These are phyloP conservation scores for Cephus pygmeus DNA, from an alignment of 2,888 invertebrate genomes.

Conservation along the genomic window DNA sequence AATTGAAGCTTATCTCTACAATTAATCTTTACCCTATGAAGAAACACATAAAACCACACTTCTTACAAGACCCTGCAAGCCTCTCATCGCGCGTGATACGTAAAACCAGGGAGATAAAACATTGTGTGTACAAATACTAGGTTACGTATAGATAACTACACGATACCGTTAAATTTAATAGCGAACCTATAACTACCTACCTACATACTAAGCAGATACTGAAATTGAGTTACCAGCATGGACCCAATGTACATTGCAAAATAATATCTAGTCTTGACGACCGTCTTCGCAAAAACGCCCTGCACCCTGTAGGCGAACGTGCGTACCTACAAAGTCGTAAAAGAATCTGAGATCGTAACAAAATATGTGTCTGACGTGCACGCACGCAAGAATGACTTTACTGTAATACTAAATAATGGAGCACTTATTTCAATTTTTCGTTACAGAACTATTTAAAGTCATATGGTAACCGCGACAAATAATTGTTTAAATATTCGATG, in stretches of 20 bases:
- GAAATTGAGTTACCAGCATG: neutral
- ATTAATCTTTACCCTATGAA: neutral
- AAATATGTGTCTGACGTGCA: neutral
- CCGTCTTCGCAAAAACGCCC: neutral
- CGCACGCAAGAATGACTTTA: neutral
- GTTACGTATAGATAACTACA: neutral
- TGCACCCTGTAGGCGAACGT: neutral
- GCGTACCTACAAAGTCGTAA: neutral
- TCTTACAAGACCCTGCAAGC: neutral
- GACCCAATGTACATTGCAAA: neutral
- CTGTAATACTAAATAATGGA: neutral
- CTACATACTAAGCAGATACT: neutral
- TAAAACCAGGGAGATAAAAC: neutral
- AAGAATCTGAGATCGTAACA: neutral
- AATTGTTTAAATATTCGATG: neutral
- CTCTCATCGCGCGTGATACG: neutral
- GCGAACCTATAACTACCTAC: neutral
- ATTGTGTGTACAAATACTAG: neutral
- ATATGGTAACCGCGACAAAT: neutral
- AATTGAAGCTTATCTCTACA: neutral
- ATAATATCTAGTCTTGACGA: neutral
- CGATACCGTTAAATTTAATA: neutral
- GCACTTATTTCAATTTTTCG: neutral
- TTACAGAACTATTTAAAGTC: neutral
- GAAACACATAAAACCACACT: neutral